Evolutionary conservation across 2,113 vertebrate genomes (phyloP).

Genomic region (Hiodon alosoides): DNA sequence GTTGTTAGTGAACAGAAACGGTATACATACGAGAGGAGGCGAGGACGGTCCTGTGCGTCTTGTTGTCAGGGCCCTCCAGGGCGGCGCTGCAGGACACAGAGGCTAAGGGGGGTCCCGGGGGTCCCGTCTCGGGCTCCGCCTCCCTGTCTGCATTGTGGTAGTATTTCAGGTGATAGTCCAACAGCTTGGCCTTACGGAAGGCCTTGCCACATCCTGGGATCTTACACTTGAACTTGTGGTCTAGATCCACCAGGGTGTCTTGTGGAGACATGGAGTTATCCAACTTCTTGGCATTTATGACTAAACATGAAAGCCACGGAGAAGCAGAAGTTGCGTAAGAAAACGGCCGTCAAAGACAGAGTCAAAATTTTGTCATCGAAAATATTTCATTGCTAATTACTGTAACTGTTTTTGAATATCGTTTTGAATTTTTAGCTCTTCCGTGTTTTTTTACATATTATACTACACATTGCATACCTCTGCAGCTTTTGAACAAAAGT

Average conservation of each 20-base stretch:
- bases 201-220: slow-evolving; percentile 35
- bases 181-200: slow-evolving; percentile 41
- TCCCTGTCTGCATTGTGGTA: slow-evolving; percentile 48
- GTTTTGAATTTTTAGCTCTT: not conserved
- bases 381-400: too few relatives aligned
- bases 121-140: slow-evolving; percentile 30
- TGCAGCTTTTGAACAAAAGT: not conserved
- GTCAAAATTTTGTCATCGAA: not conserved
- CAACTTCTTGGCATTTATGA: slow-evolving; percentile 33
- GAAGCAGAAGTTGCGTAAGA: not conserved
- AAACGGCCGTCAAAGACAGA: too few relatives aligned
- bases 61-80: slow-evolving; percentile 33
- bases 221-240: slow-evolving; percentile 42
- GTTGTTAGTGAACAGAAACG: too few relatives aligned
- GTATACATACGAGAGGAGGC: slow-evolving; percentile 43
- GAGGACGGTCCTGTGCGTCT: slow-evolving; percentile 42
- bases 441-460: too few relatives aligned
- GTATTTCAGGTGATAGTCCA: slow-evolving; percentile 50
- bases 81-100: slow-evolving; percentile 38
- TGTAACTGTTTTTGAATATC: too few relatives aligned
- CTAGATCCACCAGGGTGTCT: slow-evolving; percentile 36
- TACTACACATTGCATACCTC: too few relatives aligned
- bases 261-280: slow-evolving; percentile 34
- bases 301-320: slow-evolving; percentile 13
- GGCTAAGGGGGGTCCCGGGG: slow-evolving; percentile 40